Conservation (phyloP, 2,888 invertebrate species). For the Cremastinae sp. region DNA sequence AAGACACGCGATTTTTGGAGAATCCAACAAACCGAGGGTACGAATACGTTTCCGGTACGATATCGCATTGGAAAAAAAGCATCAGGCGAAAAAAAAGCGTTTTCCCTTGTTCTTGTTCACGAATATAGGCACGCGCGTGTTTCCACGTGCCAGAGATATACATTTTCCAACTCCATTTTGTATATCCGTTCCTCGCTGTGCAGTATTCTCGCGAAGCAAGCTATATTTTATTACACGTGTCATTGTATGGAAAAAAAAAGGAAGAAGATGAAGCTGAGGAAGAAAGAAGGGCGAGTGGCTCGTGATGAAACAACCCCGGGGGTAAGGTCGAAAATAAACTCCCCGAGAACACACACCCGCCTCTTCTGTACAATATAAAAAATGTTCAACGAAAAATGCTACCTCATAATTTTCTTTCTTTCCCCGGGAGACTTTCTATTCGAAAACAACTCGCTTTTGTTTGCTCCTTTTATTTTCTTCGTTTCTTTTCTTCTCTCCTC, state of each 20-base stretch:
- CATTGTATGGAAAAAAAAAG: slow-evolving; percentile 12
- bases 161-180: slow-evolving; percentile 20
- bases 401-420: background rate
- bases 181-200: slow-evolving; percentile 8
- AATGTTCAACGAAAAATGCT: background rate
- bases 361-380: too few relatives aligned
- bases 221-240: slow-evolving; percentile 26
- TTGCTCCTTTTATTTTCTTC: too few relatives aligned
- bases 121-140: slow-evolving; percentile 6
- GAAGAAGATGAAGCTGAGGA: background rate
- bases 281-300: slow-evolving; percentile 2
- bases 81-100: background rate
- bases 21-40: background rate
- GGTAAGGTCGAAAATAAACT: slow-evolving; percentile 12
- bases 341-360: too few relatives aligned
- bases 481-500: too few relatives aligned
- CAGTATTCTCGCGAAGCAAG: background rate
- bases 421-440: background rate
- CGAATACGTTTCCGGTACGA: background rate
- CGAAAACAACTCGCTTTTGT: too few relatives aligned
- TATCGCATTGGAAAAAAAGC: background rate
- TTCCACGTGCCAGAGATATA: background rate
- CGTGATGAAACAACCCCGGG: background rate
- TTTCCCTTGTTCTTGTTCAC: background rate
- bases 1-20: slow-evolving; percentile 45